Percentiles rank a stretch among this genome's conserved stretches.
These are phyloP conservation scores for Dromius quadrimaculatus DNA, from an alignment of 2,888 invertebrate genomes.

Conservation along the genomic window DNA sequence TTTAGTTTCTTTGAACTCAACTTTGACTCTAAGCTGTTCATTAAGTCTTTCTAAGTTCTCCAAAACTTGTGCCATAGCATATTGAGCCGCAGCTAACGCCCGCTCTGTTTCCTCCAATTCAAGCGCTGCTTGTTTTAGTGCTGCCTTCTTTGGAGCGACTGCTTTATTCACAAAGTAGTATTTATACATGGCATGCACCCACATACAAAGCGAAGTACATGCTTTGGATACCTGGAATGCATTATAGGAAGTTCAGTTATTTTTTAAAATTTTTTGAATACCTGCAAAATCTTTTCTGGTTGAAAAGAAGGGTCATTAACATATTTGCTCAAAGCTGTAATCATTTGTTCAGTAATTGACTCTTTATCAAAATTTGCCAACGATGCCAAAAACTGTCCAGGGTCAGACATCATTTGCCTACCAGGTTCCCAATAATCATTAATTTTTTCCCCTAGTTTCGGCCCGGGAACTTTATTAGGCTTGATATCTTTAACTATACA, in stretches of 20 bases:
- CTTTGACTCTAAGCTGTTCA: conserved; percentile 78
- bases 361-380: conserved; percentile 91
- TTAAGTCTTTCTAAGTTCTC: conserved; percentile 83
- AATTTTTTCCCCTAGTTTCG: conserved; percentile 81
- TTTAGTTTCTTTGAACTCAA: conserved; percentile 77
- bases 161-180: conserved; percentile 88
- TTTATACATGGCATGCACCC: conserved; percentile 94
- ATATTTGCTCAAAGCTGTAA: conserved; percentile 83
- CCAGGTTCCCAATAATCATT: conserved; percentile 94
- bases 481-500: conserved; percentile 86
- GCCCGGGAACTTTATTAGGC: conserved; percentile 77
- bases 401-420: conserved; percentile 83
- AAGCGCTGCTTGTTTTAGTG: conserved; percentile 78
- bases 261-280: conserved; percentile 57
- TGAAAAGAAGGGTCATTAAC: conserved; percentile 83
- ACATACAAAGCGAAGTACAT: conserved; percentile 85
- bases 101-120: conserved; percentile 77
- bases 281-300: conserved; percentile 81
- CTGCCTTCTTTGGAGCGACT: conserved; percentile 91
- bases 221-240: conserved; percentile 78
- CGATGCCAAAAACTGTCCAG: conserved; percentile 83
- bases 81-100: conserved; percentile 78
- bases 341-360: conserved; percentile 83
- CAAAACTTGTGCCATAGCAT: conserved; percentile 80
- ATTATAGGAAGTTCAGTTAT: not conserved